phyloP scores from a whole-genome alignment of 2,888 invertebrate genomes.

The Luffia ferchaultella region DNA sequence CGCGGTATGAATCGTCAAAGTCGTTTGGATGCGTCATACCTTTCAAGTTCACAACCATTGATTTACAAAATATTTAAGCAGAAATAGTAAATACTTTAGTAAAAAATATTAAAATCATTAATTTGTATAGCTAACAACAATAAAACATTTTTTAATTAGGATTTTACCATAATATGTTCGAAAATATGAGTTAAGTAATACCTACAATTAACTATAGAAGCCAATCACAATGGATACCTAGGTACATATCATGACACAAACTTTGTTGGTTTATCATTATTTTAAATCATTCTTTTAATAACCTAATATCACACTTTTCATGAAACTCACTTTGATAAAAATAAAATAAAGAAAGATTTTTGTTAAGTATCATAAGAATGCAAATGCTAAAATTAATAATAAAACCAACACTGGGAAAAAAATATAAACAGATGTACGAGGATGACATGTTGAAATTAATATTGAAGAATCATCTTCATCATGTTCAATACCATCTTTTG shows the following conservation, averaged over 20 bases:
- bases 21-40: too few species aligned
- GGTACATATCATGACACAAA: background rate
- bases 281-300: slow-evolving; percentile 27
- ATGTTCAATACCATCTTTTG: slow-evolving; percentile 80
- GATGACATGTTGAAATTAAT: slow-evolving; percentile 80
- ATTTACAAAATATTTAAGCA: too few species aligned
- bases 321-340: slow-evolving; percentile 48
- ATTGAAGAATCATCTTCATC: slow-evolving; percentile 77
- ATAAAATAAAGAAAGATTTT: slow-evolving; percentile 35
- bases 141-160: too few species aligned
- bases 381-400: slow-evolving; percentile 79
- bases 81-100: too few species aligned
- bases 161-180: too few species aligned
- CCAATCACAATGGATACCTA: too few species aligned
- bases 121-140: too few species aligned
- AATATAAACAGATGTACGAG: slow-evolving; percentile 79
- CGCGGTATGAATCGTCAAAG: too few species aligned
- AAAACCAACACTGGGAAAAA: slow-evolving; percentile 82
- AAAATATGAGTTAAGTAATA: too few species aligned
- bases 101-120: too few species aligned
- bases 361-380: slow-evolving; percentile 74
- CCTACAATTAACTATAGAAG: too few species aligned
- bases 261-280: background rate
- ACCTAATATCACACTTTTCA: slow-evolving; percentile 58
- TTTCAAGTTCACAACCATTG: too few species aligned